Conservation (phyloP, 2,888 invertebrate genomes). For the Stenodema calcarata region DNA sequence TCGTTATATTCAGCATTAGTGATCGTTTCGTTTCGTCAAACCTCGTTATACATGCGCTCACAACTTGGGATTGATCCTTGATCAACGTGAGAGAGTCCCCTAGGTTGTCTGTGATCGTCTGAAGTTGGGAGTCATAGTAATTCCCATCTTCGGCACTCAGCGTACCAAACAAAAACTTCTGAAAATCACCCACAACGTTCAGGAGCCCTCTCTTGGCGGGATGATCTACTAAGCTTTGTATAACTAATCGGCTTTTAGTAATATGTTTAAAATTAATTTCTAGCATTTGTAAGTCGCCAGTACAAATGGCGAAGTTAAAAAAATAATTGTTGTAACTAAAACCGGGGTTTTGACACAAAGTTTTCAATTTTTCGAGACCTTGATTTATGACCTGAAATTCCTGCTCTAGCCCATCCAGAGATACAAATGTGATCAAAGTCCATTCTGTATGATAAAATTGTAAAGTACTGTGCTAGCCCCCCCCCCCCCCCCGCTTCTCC, state of each 20-base stretch:
- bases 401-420: background rate
- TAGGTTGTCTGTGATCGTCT: background rate
- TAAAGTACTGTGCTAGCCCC: no score
- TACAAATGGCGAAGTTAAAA: background rate
- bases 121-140: background rate
- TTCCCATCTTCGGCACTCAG: background rate
- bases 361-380: background rate
- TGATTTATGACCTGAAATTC: background rate
- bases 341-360: background rate
- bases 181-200: background rate
- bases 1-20: background rate
- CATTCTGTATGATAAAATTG: background rate
- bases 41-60: background rate
- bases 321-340: background rate
- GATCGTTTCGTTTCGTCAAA: background rate
- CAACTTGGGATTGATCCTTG: background rate
- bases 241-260: background rate
- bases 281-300: background rate
- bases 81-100: background rate
- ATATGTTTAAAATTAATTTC: background rate
- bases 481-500: no score
- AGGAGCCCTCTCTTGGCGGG: background rate
- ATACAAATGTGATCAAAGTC: constrained; percentile 6
- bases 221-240: background rate
- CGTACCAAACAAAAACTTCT: background rate